Percentiles rank a stretch among this genome's conserved stretches.
These are phyloP conservation scores for Centropristis striata DNA, from an alignment of 2,113 vertebrate species.

Conservation along the genomic window DNA sequence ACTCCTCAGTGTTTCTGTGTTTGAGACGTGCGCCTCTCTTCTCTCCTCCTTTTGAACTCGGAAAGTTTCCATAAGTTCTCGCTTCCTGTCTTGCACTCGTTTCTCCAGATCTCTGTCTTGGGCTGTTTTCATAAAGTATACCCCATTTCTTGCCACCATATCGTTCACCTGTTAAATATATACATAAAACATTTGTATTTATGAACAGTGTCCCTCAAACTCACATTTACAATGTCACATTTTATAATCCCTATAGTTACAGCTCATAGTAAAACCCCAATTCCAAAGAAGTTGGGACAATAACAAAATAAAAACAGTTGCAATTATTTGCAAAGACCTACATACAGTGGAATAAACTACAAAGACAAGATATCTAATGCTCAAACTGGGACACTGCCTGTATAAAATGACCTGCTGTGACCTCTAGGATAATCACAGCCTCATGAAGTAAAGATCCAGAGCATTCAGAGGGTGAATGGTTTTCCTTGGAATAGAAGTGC, in stretches of 20 bases:
- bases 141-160: conserved; percentile 68
- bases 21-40: background rate
- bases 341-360: no score
- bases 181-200: background rate
- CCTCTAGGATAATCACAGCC: no score
- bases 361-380: no score
- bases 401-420: no score
- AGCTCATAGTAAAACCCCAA: no score
- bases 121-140: conserved; percentile 55
- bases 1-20: conserved; percentile 14
- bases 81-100: conserved; percentile 34
- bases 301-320: no score
- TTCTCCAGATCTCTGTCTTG: conserved; percentile 56
- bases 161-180: conserved; percentile 75
- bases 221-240: background rate
- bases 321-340: no score
- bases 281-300: no score
- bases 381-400: no score
- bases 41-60: conserved; percentile 44
- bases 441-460: no score
- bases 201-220: background rate
- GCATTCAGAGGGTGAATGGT: no score
- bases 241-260: background rate
- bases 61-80: conserved; percentile 59
- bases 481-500: no score